Conservation (phyloP, 2,888 invertebrate species). For the Crossocerus cetratus region DNA sequence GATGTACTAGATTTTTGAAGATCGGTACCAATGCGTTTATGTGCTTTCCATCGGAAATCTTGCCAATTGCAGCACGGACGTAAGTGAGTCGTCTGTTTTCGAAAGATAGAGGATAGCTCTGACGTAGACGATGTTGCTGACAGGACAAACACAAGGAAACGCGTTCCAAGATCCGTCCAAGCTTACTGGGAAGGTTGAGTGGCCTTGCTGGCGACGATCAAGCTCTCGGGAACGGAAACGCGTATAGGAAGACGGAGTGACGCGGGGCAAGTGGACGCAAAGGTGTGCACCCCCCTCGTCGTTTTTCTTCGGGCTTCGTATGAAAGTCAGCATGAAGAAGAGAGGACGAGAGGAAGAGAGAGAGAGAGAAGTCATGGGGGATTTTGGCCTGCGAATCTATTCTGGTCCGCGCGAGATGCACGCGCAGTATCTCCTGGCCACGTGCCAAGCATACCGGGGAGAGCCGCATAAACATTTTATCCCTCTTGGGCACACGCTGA, state of each 20-base stretch:
- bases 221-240: slow-evolving; percentile 22
- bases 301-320: slow-evolving; percentile 28
- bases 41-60: too few species aligned
- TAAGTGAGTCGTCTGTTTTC: too few species aligned
- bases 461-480: slow-evolving; percentile 68
- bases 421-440: slow-evolving; percentile 75
- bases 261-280: background rate
- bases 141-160: background rate
- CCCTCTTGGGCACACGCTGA: slow-evolving; percentile 62
- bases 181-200: background rate
- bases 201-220: slow-evolving; percentile 1
- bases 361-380: slow-evolving; percentile 73
- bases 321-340: slow-evolving; percentile 52
- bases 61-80: too few species aligned
- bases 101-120: too few species aligned
- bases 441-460: slow-evolving; percentile 69
- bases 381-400: slow-evolving; percentile 72
- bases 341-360: slow-evolving; percentile 45
- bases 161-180: background rate
- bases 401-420: slow-evolving; percentile 69
- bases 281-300: background rate
- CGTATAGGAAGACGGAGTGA: background rate
- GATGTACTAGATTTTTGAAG: too few species aligned
- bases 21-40: too few species aligned
- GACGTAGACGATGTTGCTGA: too few species aligned